A percentile compares a stretch with the other conserved stretches of the same genome.
These are phyloP conservation scores for Laothoe populi DNA, from an alignment of 2,888 invertebrate genomes.

Conservation along the genomic window DNA sequence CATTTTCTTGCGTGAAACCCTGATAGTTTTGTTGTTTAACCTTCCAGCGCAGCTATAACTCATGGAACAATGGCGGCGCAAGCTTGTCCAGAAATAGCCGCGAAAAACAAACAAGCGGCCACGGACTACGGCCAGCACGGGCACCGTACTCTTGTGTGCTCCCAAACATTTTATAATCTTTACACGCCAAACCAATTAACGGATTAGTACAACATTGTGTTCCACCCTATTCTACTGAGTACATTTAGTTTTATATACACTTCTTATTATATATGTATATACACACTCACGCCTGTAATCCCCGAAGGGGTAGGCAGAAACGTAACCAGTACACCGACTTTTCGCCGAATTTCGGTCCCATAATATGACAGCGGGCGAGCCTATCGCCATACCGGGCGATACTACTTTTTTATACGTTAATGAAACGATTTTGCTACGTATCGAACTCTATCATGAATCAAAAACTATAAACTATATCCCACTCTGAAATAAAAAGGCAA, in stretches of 20 bases:
- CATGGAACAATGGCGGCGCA: slow-evolving; percentile 71
- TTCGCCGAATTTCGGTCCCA: too few species aligned
- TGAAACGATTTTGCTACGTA: background rate
- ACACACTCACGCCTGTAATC: too few species aligned
- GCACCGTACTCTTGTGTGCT: slow-evolving; percentile 51
- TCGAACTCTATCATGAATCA: background rate
- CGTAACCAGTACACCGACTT: too few species aligned
- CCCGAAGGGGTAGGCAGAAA: too few species aligned
- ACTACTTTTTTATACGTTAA: background rate
- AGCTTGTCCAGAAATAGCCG: slow-evolving; percentile 70
- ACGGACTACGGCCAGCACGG: slow-evolving; percentile 44
- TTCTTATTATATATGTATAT: background rate
- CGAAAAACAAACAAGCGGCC: slow-evolving; percentile 63
- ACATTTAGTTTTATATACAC: background rate
- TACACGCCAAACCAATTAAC: slow-evolving; percentile 22
- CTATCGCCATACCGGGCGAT: too few species aligned
- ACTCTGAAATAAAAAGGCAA: background rate
- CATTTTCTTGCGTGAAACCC: slow-evolving; percentile 44
- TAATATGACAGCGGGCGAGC: too few species aligned
- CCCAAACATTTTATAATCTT: slow-evolving; percentile 43
- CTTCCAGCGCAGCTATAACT: slow-evolving; percentile 68
- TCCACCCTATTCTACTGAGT: slow-evolving; percentile 29
- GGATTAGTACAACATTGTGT: slow-evolving; percentile 21
- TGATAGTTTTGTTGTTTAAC: slow-evolving; percentile 68
- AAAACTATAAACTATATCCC: too few species aligned